Evolutionary conservation across 2,797 vertebrate species (phyloP).

Genomic region (Danio jaintianensis): DNA sequence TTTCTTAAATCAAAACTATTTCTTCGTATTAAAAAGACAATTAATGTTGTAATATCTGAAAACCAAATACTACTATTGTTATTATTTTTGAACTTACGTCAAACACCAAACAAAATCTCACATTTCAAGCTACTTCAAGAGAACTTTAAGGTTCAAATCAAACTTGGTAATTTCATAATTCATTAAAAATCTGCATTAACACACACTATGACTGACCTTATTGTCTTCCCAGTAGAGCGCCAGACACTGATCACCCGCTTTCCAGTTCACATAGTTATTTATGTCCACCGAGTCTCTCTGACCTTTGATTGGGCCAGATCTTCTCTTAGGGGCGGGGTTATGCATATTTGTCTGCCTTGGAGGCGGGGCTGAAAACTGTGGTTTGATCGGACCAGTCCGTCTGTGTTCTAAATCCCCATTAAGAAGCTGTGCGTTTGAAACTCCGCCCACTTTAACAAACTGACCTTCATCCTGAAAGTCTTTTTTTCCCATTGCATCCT

Average conservation of each 20-base stretch:
- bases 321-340: slow-evolving; percentile 86
- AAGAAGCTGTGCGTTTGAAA: slow-evolving; percentile 77
- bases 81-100: too few relatives aligned
- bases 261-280: slow-evolving; percentile 79
- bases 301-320: slow-evolving; percentile 87
- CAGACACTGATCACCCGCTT: slow-evolving; percentile 93
- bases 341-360: slow-evolving; percentile 80
- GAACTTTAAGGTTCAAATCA: too few relatives aligned
- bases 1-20: too few relatives aligned
- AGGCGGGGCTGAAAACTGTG: slow-evolving; percentile 71
- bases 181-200: too few relatives aligned
- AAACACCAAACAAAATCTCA: too few relatives aligned
- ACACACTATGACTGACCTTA: slow-evolving; percentile 82
- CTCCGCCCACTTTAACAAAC: slow-evolving; percentile 61
- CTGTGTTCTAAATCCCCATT: slow-evolving; percentile 90
- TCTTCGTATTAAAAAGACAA: too few relatives aligned
- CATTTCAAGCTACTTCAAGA: too few relatives aligned
- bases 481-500: slow-evolving; percentile 81
- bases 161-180: too few relatives aligned
- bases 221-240: slow-evolving; percentile 98
- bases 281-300: slow-evolving; percentile 74
- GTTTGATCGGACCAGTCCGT: slow-evolving; percentile 92
- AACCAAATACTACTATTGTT: too few relatives aligned
- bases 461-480: slow-evolving; percentile 73
- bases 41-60: too few relatives aligned